Conservation (phyloP, 2,797 vertebrate species). For the Protonibea diacanthus region DNA sequence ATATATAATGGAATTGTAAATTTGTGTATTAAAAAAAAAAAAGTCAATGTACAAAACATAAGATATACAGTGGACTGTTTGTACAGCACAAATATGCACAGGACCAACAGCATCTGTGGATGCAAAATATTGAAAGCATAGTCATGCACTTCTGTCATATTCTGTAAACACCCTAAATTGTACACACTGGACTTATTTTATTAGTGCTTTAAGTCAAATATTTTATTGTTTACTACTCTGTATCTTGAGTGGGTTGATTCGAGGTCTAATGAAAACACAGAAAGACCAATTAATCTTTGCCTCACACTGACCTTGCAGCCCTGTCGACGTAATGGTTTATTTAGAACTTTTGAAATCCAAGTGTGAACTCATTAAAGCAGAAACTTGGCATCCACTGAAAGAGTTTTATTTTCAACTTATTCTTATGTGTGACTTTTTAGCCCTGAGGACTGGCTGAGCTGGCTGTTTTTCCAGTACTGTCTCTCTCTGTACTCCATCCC, state of each 20-base stretch:
- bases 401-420: constrained; percentile 39
- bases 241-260: neutral
- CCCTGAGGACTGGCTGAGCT: constrained; percentile 35
- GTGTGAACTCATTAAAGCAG: constrained; percentile 49
- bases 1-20: neutral
- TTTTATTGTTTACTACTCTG: neutral
- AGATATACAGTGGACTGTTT: neutral
- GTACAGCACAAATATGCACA: neutral
- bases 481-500: constrained; percentile 26
- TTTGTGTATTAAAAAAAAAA: neutral
- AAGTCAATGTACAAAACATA: no score
- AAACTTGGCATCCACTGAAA: constrained; percentile 32
- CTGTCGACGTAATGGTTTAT: constrained; percentile 38
- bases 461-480: constrained; percentile 36
- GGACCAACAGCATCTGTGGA: no score
- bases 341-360: constrained; percentile 35
- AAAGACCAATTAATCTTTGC: constrained; percentile 29
- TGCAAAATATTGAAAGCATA: no score
- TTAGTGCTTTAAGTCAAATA: neutral
- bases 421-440: constrained; percentile 39
- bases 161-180: no score
- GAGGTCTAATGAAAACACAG: constrained; percentile 19
- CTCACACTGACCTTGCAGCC: constrained; percentile 4
- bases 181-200: no score
- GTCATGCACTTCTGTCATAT: no score